These are phyloP conservation scores for Pollachius pollachius DNA, from an alignment of 2,113 vertebrate species.

Conservation along the genomic window DNA sequence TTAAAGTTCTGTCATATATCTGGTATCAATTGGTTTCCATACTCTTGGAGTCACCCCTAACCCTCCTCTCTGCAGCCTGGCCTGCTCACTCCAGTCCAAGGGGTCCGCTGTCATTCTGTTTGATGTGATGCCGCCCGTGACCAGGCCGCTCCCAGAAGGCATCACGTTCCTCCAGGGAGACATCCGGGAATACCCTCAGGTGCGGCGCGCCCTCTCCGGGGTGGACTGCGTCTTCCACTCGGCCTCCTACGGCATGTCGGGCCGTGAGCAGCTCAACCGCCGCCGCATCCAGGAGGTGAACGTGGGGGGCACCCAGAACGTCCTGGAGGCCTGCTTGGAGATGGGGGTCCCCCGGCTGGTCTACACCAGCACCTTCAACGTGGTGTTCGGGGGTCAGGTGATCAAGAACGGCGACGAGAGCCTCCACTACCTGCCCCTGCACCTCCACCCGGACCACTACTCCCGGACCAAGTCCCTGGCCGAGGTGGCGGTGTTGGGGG, in stretches of 20 bases:
- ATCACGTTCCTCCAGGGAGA: slow-evolving; percentile 81
- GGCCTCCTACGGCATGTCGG: slow-evolving; percentile 95
- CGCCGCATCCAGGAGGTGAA: slow-evolving; percentile 85
- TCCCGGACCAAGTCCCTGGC: slow-evolving; percentile 91
- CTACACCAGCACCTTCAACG: slow-evolving; percentile 94
- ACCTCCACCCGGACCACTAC: slow-evolving; percentile 92
- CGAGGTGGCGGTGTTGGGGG: slow-evolving; percentile 86
- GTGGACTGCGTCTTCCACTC: slow-evolving; percentile 87
- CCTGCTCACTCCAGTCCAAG: slow-evolving; percentile 73
- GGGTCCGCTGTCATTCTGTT: slow-evolving; percentile 82
- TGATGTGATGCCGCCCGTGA: slow-evolving; percentile 77
- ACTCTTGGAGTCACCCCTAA: background rate
- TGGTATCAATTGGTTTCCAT: too few relatives aligned
- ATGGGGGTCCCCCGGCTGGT: slow-evolving; percentile 77
- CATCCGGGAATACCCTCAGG: slow-evolving; percentile 71
- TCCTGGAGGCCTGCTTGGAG: slow-evolving; percentile 79
- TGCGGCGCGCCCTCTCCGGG: slow-evolving; percentile 73
- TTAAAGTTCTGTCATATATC: background rate
- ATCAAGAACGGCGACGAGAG: slow-evolving; percentile 89
- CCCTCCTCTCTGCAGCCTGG: slow-evolving; percentile 75
- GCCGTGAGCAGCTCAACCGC: slow-evolving; percentile 87
- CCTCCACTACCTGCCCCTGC: slow-evolving; percentile 89
- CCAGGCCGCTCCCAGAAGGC: slow-evolving; percentile 69
- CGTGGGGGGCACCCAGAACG: slow-evolving; percentile 82
- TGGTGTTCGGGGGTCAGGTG: slow-evolving; percentile 89